A percentile compares a stretch with the other conserved stretches of the same genome.
Evolutionary conservation across 2,113 vertebrate species (phyloP).

Genomic region (Microcebus tavaratra): DNA sequence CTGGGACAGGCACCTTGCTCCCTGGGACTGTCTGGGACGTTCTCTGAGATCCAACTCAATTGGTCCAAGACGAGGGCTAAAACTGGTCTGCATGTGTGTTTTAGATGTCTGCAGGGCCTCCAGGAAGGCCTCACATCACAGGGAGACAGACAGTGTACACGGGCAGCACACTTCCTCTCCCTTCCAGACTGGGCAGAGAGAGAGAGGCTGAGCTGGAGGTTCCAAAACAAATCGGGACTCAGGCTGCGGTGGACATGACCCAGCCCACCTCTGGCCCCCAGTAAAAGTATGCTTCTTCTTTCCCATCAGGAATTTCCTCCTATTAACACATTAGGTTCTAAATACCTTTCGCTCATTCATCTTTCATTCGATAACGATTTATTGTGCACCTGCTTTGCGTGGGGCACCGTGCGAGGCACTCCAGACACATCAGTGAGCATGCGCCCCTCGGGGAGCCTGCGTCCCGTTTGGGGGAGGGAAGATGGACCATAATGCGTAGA

Average conservation of each 20-base stretch:
- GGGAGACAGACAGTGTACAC: neutral
- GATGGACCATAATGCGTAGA: neutral
- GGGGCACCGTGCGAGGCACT: neutral
- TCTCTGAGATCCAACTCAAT: neutral
- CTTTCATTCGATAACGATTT: neutral
- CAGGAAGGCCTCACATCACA: neutral
- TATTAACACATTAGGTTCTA: neutral
- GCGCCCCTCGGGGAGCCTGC: neutral
- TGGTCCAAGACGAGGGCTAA: neutral
- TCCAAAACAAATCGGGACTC: neutral
- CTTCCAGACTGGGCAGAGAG: too few species aligned
- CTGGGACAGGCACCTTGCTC: neutral
- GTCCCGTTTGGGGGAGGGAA: too few species aligned
- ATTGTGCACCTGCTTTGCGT: neutral
- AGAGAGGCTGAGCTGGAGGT: neutral
- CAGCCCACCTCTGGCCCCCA: neutral
- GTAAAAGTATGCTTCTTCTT: neutral
- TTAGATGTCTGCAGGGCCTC: neutral
- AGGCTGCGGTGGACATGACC: too few species aligned
- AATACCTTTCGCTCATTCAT: neutral
- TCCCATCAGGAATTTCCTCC: neutral
- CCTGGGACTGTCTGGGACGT: neutral
- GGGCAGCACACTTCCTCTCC: neutral
- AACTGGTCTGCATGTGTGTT: neutral
- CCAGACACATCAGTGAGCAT: neutral